These are phyloP conservation scores for Taenioides sp. DNA, from an alignment of 2,797 vertebrate species.

Conservation along the genomic window DNA sequence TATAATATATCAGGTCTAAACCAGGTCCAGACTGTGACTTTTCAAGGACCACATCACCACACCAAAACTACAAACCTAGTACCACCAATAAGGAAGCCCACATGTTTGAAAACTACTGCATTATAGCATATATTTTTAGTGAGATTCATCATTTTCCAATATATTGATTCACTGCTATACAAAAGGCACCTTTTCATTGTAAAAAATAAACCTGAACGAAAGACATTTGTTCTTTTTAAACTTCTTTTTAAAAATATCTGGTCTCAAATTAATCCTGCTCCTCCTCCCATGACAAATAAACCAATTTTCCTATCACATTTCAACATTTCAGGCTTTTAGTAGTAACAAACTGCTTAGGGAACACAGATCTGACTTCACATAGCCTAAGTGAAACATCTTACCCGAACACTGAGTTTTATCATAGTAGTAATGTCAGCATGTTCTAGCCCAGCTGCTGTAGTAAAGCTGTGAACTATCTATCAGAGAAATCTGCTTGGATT, in stretches of 20 bases:
- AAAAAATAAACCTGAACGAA: background rate
- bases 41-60: no score
- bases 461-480: background rate
- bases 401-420: background rate
- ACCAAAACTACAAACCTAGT: no score
- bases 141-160: background rate
- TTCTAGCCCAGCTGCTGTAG: background rate
- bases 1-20: background rate
- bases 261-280: background rate
- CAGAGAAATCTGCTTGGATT: constrained; percentile 34
- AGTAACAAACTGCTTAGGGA: background rate
- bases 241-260: no score
- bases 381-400: background rate
- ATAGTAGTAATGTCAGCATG: background rate
- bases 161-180: no score
- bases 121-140: background rate
- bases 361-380: background rate
- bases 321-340: background rate
- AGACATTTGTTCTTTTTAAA: background rate
- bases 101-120: background rate
- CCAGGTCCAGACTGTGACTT: no score
- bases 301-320: background rate
- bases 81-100: no score
- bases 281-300: background rate
- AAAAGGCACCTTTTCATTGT: background rate